A percentile compares a stretch with the other conserved stretches of the same genome.
Evolutionary conservation across 1,140 invertebrate species (phyloP).

Genomic region (Sinonovacula constricta): DNA sequence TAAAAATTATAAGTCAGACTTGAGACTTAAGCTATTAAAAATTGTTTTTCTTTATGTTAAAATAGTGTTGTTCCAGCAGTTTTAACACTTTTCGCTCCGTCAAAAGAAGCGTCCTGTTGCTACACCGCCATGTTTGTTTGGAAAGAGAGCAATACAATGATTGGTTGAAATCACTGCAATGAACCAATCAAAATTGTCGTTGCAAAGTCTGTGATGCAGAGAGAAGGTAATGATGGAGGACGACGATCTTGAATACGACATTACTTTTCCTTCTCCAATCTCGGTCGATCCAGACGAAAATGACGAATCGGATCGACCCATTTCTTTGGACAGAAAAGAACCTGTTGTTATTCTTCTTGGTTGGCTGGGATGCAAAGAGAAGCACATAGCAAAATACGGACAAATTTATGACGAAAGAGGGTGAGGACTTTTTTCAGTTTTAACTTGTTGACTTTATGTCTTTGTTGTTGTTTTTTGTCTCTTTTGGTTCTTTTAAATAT

Average conservation of each 20-base stretch:
- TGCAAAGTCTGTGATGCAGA: not conserved
- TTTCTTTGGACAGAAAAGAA: constrained; percentile 49
- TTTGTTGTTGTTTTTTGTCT: too few relatives aligned
- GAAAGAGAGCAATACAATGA: constrained; percentile 32
- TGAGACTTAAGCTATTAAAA: too few relatives aligned
- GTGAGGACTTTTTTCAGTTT: constrained; percentile 66
- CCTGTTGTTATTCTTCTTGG: constrained; percentile 87
- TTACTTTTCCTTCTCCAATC: constrained; percentile 62
- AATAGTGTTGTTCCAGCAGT: too few relatives aligned
- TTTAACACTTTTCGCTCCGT: too few relatives aligned
- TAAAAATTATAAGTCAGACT: too few relatives aligned
- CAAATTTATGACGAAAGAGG: constrained; percentile 87
- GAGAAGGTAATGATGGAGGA: constrained; percentile 57
- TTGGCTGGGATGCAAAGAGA: constrained; percentile 89
- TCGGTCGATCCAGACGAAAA: constrained; percentile 31
- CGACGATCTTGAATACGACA: constrained; percentile 67
- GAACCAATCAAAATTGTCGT: constrained; percentile 14
- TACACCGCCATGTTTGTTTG: constrained; percentile 61
- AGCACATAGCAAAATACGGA: constrained; percentile 88
- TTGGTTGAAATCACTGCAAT: constrained; percentile 19
- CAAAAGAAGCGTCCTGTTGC: constrained; percentile 57
- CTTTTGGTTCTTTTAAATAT: too few relatives aligned
- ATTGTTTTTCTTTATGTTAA: too few relatives aligned
- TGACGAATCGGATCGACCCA: constrained; percentile 37
- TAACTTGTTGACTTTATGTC: too few relatives aligned